A percentile compares a stretch with the other conserved stretches of the same genome.
Conservation (phyloP, 2,797 vertebrate genomes). For the Pangasius djambal region DNA sequence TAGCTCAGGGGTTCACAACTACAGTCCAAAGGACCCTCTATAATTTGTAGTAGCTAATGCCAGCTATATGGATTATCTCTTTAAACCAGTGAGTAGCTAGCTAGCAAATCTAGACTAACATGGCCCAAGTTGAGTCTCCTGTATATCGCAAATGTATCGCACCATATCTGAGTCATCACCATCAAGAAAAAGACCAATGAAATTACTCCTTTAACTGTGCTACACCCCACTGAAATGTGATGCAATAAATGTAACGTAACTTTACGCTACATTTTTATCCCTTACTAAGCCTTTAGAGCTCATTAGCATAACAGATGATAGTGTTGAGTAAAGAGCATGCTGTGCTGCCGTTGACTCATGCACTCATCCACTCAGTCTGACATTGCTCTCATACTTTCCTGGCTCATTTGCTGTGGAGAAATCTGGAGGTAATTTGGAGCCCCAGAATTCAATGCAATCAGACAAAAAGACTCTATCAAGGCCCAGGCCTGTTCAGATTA, state of each 20-base stretch:
- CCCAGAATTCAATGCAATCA: slow-evolving; percentile 39
- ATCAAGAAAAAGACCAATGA: neutral
- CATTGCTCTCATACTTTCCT: slow-evolving; percentile 48
- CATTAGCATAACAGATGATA: neutral
- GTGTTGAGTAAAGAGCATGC: neutral
- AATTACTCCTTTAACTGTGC: neutral
- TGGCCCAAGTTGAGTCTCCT: neutral
- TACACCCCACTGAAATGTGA: neutral
- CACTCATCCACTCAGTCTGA: slow-evolving; percentile 8
- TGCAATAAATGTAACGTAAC: neutral
- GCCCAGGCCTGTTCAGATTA: neutral
- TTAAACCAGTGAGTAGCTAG: neutral
- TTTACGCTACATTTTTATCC: neutral
- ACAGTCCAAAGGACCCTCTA: neutral
- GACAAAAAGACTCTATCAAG: slow-evolving; percentile 11
- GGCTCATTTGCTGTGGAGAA: slow-evolving; percentile 34
- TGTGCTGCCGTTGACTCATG: slow-evolving; percentile 4
- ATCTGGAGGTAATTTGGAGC: slow-evolving; percentile 52
- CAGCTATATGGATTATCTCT: neutral
- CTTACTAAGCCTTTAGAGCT: neutral
- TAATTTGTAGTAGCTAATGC: neutral
- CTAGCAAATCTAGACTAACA: neutral
- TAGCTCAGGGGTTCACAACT: neutral
- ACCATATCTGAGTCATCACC: neutral
- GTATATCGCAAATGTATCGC: neutral